Conservation (phyloP, 2,797 vertebrate genomes). For the Helicolenus hilgendorfi region DNA sequence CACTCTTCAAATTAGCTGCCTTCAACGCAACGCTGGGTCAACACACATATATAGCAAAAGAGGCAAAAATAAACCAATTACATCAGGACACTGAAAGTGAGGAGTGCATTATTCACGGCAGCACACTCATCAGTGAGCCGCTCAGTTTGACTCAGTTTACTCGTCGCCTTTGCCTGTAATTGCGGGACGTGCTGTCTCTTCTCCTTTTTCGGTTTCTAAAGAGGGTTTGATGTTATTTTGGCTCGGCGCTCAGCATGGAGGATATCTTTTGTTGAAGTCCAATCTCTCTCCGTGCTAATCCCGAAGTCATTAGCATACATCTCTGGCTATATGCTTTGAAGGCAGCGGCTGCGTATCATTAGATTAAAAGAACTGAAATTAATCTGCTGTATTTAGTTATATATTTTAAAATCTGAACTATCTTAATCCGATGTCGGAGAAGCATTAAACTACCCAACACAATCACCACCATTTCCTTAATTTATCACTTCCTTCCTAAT, state of each 20-base stretch:
- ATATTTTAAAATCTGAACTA: slow-evolving; percentile 36
- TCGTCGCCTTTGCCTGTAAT: slow-evolving; percentile 9
- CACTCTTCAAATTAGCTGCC: slow-evolving; percentile 25
- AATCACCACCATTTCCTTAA: not conserved
- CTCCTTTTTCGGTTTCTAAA: not conserved
- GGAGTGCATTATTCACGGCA: slow-evolving; percentile 26
- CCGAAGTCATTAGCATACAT: slow-evolving; percentile 53
- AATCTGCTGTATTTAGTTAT: slow-evolving; percentile 18
- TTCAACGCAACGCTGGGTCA: slow-evolving; percentile 3
- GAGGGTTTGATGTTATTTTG: slow-evolving; percentile 49
- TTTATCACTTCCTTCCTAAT: slow-evolving; percentile 12
- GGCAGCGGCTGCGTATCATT: slow-evolving; percentile 36
- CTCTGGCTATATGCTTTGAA: slow-evolving; percentile 71
- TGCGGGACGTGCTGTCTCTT: not conserved
- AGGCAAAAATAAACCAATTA: slow-evolving; percentile 19
- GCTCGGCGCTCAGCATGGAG: slow-evolving; percentile 31
- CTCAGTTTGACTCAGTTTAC: slow-evolving; percentile 15
- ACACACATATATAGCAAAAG: not conserved
- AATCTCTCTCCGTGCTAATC: slow-evolving; percentile 45
- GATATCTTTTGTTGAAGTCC: slow-evolving; percentile 36
- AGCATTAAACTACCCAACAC: slow-evolving; percentile 5
- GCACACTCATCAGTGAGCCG: slow-evolving; percentile 19
- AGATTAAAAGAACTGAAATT: slow-evolving; percentile 28
- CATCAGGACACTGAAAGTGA: slow-evolving; percentile 2
- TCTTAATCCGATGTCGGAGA: slow-evolving; percentile 21